Percentiles rank a stretch among this genome's conserved stretches.
These are phyloP conservation scores for Porites lobata DNA, from an alignment of 92 coral and sea anemone genomes.

Conservation along the genomic window DNA sequence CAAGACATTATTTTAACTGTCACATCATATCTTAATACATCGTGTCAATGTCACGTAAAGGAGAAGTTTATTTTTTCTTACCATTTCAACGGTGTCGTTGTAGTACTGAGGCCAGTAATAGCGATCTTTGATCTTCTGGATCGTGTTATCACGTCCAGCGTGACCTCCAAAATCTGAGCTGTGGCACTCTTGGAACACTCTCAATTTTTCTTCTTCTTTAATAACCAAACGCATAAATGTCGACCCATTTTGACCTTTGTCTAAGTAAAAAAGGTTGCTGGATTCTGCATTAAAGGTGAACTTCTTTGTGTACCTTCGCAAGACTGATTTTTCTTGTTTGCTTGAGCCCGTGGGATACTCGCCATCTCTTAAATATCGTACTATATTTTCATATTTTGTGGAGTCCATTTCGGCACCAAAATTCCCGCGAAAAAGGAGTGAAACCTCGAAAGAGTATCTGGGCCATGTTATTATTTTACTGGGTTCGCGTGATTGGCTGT, in stretches of 20 bases:
- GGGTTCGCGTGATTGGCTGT: too few relatives aligned
- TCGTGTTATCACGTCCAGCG: constrained; percentile 57
- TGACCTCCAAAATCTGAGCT: constrained; percentile 51
- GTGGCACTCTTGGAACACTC: constrained; percentile 59
- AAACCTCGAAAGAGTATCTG: too few relatives aligned
- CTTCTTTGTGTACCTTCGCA: constrained; percentile 4
- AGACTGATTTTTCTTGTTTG: constrained; percentile 24
- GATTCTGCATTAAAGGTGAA: constrained; percentile 36
- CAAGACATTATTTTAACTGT: neutral
- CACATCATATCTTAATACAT: neutral
- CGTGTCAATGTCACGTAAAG: constrained; percentile 24
- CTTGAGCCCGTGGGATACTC: constrained; percentile 26
- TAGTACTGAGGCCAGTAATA: constrained; percentile 64
- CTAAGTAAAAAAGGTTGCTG: constrained; percentile 19
- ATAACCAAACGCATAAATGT: constrained; percentile 15
- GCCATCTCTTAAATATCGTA: neutral
- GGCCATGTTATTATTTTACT: too few relatives aligned
- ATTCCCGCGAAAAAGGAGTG: neutral
- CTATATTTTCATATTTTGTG: too few relatives aligned
- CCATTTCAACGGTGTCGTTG: constrained; percentile 49
- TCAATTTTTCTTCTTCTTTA: constrained; percentile 33
- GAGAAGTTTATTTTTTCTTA: constrained; percentile 5
- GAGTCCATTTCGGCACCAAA: neutral
- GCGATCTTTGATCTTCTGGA: constrained; percentile 51
- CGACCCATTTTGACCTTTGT: neutral